Conservation (phyloP, 2,797 vertebrate species). For the Chromobotia macracanthus region DNA sequence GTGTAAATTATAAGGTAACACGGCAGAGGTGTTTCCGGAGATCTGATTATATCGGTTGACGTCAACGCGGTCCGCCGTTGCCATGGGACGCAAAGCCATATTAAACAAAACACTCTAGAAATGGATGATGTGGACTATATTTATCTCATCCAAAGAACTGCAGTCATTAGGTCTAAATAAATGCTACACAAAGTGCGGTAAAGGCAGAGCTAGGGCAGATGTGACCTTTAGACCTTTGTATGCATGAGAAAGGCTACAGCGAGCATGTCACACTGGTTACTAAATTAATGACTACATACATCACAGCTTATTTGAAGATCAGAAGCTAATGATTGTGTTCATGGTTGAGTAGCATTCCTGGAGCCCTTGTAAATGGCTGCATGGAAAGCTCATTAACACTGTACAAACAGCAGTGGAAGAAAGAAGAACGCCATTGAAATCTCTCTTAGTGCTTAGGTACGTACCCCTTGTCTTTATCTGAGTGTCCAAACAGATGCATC, state of each 20-base stretch:
- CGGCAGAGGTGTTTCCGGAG: constrained; percentile 34
- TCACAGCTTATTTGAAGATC: constrained; percentile 38
- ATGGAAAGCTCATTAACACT: constrained; percentile 47
- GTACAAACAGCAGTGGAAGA: constrained; percentile 52
- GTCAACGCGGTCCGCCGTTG: constrained; percentile 36
- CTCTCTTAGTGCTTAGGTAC: neutral
- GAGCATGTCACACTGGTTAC: constrained; percentile 27
- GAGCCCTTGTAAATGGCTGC: constrained; percentile 48
- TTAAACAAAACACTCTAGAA: constrained; percentile 51
- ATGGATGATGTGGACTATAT: constrained; percentile 34
- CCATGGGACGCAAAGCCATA: constrained; percentile 45
- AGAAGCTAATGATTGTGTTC: constrained; percentile 43
- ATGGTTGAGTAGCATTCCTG: constrained; percentile 44
- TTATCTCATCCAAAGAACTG: constrained; percentile 49
- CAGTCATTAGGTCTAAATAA: constrained; percentile 41
- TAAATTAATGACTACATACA: constrained; percentile 44
- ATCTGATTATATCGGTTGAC: constrained; percentile 31
- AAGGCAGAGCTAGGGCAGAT: constrained; percentile 21
- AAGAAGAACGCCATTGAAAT: constrained; percentile 15
- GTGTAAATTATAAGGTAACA: constrained; percentile 31
- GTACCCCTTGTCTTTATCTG: constrained; percentile 9
- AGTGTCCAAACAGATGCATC: constrained; percentile 8
- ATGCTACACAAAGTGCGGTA: constrained; percentile 36
- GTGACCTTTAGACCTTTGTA: constrained; percentile 37
- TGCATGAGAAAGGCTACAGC: constrained; percentile 23